phyloP scores from a whole-genome alignment of 2,113 vertebrate species.

The Chrysemys picta region DNA sequence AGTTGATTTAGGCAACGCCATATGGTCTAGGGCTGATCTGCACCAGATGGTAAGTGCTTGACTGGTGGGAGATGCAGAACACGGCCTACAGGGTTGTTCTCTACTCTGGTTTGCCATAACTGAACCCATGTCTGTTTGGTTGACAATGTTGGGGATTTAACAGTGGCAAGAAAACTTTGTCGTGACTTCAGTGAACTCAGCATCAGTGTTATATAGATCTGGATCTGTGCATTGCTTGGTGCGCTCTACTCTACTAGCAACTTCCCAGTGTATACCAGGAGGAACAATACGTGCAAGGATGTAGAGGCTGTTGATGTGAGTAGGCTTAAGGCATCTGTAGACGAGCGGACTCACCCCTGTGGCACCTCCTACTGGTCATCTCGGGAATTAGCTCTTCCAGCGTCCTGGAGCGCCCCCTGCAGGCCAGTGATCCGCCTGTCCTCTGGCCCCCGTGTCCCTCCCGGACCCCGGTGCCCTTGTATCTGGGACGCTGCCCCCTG shows the following conservation, averaged over 20 bases:
- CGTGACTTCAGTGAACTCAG: neutral
- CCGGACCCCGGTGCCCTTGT: too few relatives aligned
- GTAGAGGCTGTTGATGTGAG: neutral
- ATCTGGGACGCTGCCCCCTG: too few relatives aligned
- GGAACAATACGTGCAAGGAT: neutral
- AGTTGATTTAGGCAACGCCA: neutral
- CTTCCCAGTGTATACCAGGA: too few relatives aligned
- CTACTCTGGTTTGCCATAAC: neutral
- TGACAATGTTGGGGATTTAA: neutral
- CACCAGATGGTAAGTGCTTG: neutral
- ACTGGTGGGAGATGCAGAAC: neutral
- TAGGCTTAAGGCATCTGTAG: neutral
- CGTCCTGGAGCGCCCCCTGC: too few relatives aligned
- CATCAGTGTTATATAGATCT: too few relatives aligned
- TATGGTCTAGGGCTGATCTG: neutral
- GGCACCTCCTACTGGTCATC: too few relatives aligned
- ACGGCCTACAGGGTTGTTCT: neutral
- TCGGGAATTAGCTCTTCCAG: too few relatives aligned
- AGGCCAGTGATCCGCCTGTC: too few relatives aligned
- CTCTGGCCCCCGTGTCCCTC: too few relatives aligned
- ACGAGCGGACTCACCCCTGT: too few relatives aligned
- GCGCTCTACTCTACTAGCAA: too few relatives aligned
- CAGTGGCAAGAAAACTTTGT: neutral
- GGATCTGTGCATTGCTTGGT: too few relatives aligned
- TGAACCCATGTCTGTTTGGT: neutral